Evolutionary conservation across 2,888 invertebrate species (phyloP), one percentile per base, ranked within the genome.

Genomic region (Drosophila greeni): DNA sequence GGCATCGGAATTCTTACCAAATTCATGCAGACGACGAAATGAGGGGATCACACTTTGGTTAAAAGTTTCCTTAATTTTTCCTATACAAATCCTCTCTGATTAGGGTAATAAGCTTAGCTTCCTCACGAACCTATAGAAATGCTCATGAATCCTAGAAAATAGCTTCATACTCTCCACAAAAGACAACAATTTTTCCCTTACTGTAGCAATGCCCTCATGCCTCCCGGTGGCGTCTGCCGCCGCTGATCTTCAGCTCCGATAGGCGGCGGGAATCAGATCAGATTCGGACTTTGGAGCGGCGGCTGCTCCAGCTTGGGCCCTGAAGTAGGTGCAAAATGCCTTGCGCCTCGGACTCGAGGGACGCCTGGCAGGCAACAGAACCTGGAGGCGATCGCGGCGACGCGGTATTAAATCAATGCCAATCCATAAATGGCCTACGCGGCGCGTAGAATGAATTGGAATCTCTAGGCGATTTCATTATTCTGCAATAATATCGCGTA

Each of bases 331-430:
- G 86, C 86, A 85, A 86, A 86, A 83, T 85, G 82, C 78, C 84
- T 79, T 85, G 84, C 85, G 84, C 86, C 85, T 85, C 52, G 76
- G 75, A 70, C 86, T 84, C 84, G 71, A 65, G 87, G 85, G 86
- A 87, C 76, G 60, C 53, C 57, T 75, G 69, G 81, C 76, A 76
- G 61, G 24, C 67, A 36, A 34, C 64, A 37, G 36, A 64, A 54
- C 49, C 65, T 45, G 56, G 56, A 43, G 72, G 39, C 55, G 37
- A 56, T 16, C 42, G 43, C 34, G 23, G 24, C 65, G 72, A 66
- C 64, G 77, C 77, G 81, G 85, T 83, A 85, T 82, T 82, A 78
- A 82, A 82, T 85, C 81, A 85, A 82, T 85, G 81, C 84, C 84
- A 81, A 85, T 75, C 85, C 85, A 81, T 81, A 81, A 81, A 81